These are phyloP conservation scores for Sphaeridia pumilis DNA, from an alignment of 2,888 invertebrate species.

Conservation along the genomic window DNA sequence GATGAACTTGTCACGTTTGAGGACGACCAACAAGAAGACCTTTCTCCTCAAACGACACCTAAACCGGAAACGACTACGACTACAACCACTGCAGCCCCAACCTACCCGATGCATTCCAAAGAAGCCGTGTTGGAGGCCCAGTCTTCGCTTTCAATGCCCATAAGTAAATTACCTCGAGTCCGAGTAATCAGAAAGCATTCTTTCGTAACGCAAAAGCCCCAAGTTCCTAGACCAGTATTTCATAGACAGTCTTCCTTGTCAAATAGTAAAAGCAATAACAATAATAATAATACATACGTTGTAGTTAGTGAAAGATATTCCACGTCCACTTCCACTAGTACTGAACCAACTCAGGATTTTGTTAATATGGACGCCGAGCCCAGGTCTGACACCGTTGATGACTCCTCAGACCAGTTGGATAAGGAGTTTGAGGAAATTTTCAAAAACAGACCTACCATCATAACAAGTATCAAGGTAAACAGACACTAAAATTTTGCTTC, in stretches of 20 bases:
- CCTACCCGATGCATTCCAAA: background rate
- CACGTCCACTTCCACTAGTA: conserved; percentile 16
- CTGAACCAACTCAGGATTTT: background rate
- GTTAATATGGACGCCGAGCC: background rate
- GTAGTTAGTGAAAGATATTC: conserved; percentile 19
- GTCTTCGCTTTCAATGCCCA: background rate
- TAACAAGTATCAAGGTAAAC: background rate
- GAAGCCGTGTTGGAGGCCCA: background rate
- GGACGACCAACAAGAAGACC: background rate
- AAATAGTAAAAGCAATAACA: too few relatives aligned
- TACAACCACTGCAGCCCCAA: background rate
- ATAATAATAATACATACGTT: conserved; percentile 16
- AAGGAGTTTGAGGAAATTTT: background rate
- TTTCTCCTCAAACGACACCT: background rate
- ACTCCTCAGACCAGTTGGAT: background rate
- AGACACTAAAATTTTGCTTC: background rate
- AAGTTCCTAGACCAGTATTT: background rate
- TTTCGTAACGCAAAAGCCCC: background rate
- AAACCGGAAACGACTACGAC: too few relatives aligned
- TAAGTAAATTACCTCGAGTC: background rate
- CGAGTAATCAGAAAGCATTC: background rate
- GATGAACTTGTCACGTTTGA: background rate
- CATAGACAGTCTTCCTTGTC: too few relatives aligned
- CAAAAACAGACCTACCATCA: background rate
- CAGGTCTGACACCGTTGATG: background rate